Base-by-base conservation (phyloP, 1,140 invertebrate species). In the Zaprionus ghesquierei region DNA sequence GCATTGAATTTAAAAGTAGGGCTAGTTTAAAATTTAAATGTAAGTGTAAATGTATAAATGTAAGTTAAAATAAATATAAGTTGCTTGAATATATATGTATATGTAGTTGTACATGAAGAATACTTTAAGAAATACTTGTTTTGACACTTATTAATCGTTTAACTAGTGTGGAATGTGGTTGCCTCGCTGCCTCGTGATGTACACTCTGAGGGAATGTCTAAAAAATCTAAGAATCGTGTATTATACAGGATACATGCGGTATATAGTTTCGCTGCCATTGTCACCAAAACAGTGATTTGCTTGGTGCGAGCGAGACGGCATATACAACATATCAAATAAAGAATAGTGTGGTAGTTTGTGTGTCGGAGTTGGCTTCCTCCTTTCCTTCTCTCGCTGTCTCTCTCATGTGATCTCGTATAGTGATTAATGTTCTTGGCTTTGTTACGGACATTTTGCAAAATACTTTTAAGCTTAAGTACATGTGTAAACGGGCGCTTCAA, bases 121-220 rank as follows among this genome's bases (percentile, higher is more conserved):
- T 75, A 75, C 72, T 75, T 70, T 70, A 70, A 54, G 66, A 64
- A 74, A 75, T 75, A 75, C 72, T 75, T 75, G 41, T 75, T 68
- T 74, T 69, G 56, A 73, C 70, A 73, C 64, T 61, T 41, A 41
- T 69, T 66, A 60, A 59, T 68, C 64, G 55, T 62, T 74, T 63
- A 74, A 69, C 66, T 69, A 74, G 66, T 62, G 58, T 60, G 63
- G 46, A 59, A 59, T 74, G 65, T 74, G n/a, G 56, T 69, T 58
- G 71, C 66, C 64, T 69, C 71, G 44, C 23, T 74, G 71, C 41
- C 64, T 61, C 31, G 64, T 54, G 18, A 46, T 69, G 23, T 25
- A 20, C 56, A 61, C 59, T 56, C 41, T 69, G 33, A 23, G 25
- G 29, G 31, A 56, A 61, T 69, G 55, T 46, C 41, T 18, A 27